Base-by-base conservation (phyloP, 2,113 vertebrate genomes). In the Heterotilapia buettikoferi region DNA sequence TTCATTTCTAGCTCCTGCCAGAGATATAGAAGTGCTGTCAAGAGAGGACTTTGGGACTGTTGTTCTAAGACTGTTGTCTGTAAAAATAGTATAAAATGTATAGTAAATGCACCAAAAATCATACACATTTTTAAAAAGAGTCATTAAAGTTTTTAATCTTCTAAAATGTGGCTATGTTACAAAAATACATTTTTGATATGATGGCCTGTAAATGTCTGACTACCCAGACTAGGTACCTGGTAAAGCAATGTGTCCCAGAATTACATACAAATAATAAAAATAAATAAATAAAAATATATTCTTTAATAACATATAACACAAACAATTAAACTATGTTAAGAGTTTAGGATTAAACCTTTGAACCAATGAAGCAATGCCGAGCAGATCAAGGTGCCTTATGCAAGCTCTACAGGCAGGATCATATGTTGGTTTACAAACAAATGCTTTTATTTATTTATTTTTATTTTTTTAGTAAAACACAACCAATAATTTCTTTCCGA, bases 331-430 rank as follows among this genome's bases (percentile, higher is more conserved):
- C 54, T 50, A 71, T 50, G 71, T 14, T 24, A 80, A 66, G 33
- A 3, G 56, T 68, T 80, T 53, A 7, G 7, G 33, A 76, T 88
- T 87, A 29, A 66, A 56, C 38, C 21, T 88, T 9, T 56, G 26
- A 80, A 78, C 2, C 24, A 86, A 84, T 80, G 4, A 76, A 63
- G 76, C 43, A 61, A 88, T 40, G 84, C 29, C 12, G 73, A 91
- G 45, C 59, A 90, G 84, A 88, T 83, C 86, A 24, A 89, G 94
- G 94, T 94, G 94, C 94, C 94, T 95, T 93, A 93, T 84, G 36
- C 82, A 76, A 90, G 85, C 12, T 86, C 57, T 18, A 87, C 24
- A 45, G 31, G 57, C 79, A 86, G 31, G 38, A 76, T 89, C 45
- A 66, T 29, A 81, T 78, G 14, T 84, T 63, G 21, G 21, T 59